These are phyloP conservation scores for Nyctibius grandis DNA, from an alignment of 2,797 vertebrate genomes.

Conservation along the genomic window DNA sequence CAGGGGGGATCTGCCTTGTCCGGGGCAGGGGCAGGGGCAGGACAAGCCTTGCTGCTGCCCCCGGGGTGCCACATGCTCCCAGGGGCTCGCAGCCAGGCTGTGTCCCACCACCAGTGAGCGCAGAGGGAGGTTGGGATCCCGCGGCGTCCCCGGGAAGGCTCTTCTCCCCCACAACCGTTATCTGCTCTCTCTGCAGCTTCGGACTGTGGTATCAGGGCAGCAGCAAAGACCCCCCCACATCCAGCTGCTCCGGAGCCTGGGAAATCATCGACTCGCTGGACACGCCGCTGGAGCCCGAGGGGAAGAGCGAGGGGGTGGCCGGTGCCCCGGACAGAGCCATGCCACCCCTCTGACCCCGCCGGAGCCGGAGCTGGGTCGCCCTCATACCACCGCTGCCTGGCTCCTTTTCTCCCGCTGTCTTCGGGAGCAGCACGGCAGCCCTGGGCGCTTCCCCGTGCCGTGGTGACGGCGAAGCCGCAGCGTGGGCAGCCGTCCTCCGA, in stretches of 20 bases:
- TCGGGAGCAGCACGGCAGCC: accelerated
- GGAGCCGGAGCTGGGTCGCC: accelerated
- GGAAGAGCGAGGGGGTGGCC: neutral
- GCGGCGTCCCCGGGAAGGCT: neutral
- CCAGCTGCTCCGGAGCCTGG: constrained; percentile 76
- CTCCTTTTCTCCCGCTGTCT: neutral
- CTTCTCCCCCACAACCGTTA: neutral
- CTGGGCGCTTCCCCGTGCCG: accelerated
- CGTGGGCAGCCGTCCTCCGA: neutral
- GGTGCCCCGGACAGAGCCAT: neutral
- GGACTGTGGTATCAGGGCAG: constrained; percentile 81
- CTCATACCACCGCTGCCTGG: neutral
- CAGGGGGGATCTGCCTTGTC: neutral
- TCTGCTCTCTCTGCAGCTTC: constrained; percentile 78
- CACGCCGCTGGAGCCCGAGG: neutral
- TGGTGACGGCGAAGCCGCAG: neutral
- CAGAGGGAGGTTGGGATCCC: neutral
- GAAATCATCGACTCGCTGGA: constrained; percentile 78
- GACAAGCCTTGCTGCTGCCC: neutral
- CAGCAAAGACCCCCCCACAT: constrained; percentile 58
- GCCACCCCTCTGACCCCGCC: neutral
- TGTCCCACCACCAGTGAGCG: neutral
- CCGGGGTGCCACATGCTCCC: accelerated
- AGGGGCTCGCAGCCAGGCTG: accelerated
- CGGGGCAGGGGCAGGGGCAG: neutral